Evolutionary conservation across 2,888 invertebrate species (phyloP).

Genomic region (Gortyna flavago): DNA sequence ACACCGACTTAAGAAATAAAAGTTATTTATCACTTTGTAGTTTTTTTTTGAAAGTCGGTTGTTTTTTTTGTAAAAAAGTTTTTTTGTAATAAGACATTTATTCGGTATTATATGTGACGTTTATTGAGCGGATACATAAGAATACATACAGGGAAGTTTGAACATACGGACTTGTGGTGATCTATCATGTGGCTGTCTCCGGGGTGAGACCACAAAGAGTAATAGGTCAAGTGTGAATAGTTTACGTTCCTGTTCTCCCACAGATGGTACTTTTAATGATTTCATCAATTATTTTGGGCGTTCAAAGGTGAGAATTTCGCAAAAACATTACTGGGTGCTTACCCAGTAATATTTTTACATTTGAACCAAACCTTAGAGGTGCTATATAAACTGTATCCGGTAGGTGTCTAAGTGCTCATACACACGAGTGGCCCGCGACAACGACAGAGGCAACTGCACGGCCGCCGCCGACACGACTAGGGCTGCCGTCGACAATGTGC

Average conservation of each 20-base stretch:
- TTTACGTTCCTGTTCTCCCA: conserved; percentile 21
- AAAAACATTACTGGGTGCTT: too few species aligned
- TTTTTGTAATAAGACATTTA: conserved; percentile 30
- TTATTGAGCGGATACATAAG: conserved; percentile 44
- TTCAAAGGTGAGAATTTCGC: neutral
- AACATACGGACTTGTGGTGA: conserved; percentile 44
- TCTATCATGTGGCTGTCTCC: conserved; percentile 59
- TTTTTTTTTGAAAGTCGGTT: too few species aligned
- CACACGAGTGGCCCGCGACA: too few species aligned
- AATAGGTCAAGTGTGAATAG: conserved; percentile 61
- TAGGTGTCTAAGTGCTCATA: neutral
- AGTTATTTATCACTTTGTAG: too few species aligned
- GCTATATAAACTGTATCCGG: neutral
- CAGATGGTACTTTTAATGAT: conserved; percentile 30
- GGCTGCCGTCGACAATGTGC: too few species aligned
- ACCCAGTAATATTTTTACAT: neutral
- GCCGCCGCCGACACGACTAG: too few species aligned
- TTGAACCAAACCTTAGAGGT: neutral
- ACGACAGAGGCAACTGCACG: too few species aligned
- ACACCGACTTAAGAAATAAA: too few species aligned
- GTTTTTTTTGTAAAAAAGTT: too few species aligned
- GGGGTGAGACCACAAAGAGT: conserved; percentile 47
- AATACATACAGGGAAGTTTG: conserved; percentile 47
- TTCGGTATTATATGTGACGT: conserved; percentile 27
- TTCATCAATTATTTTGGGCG: conserved; percentile 7